These are phyloP conservation scores for Nipponacmea schrenckii DNA, from an alignment of 2,888 invertebrate genomes.

Conservation along the genomic window DNA sequence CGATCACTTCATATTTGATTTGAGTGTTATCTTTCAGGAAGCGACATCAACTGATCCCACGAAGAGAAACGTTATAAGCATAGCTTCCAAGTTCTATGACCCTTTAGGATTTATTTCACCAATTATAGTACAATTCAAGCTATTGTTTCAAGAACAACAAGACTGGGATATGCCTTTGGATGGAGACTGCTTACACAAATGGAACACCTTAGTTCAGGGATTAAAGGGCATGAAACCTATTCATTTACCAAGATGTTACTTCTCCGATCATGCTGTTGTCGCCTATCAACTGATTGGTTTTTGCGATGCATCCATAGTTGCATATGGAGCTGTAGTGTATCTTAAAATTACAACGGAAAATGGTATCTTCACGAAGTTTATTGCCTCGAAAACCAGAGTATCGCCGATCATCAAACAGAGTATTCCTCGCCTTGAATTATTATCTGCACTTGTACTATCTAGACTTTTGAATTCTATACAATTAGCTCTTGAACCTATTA, in stretches of 20 bases:
- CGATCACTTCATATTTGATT: neutral
- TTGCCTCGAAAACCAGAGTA: neutral
- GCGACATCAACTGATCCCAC: neutral
- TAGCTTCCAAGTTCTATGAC: neutral
- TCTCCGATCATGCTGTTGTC: neutral
- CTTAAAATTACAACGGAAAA: neutral
- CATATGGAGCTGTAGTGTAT: neutral
- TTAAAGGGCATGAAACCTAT: neutral
- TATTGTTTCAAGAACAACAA: no score
- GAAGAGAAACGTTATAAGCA: neutral
- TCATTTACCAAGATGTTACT: neutral
- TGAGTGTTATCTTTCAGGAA: neutral
- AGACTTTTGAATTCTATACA: neutral
- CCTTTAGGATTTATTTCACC: conserved; percentile 3
- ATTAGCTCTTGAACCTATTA: neutral
- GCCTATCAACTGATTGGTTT: neutral
- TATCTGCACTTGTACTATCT: neutral
- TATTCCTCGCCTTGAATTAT: neutral
- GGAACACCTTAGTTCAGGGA: neutral
- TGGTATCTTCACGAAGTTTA: neutral
- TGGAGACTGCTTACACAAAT: neutral
- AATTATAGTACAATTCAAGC: neutral
- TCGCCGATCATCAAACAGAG: neutral
- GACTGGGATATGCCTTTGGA: neutral
- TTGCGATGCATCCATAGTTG: neutral